phyloP scores from a whole-genome alignment of 2,888 invertebrate genomes.

The Agapetus fuscipes region DNA sequence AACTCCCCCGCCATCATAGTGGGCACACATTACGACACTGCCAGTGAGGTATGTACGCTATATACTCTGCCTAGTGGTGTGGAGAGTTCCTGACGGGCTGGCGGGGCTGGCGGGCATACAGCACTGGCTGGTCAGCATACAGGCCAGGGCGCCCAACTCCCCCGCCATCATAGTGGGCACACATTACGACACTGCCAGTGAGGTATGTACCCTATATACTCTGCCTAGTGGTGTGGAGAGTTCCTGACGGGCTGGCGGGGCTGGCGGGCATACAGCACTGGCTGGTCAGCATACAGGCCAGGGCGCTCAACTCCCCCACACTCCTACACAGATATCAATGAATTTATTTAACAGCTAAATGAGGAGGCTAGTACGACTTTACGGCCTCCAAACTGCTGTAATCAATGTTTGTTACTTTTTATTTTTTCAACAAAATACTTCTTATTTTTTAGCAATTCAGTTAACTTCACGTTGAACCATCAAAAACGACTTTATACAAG shows the following conservation, averaged over 20 bases:
- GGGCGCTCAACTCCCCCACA: constrained; percentile 94
- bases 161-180: constrained; percentile 96
- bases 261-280: constrained; percentile 87
- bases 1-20: constrained; percentile 94
- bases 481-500: no score
- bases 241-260: constrained; percentile 84
- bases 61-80: constrained; percentile 89
- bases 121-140: constrained; percentile 74
- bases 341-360: no score
- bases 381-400: no score
- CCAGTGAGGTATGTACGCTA: constrained; percentile 56
- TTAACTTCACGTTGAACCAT: no score
- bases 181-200: constrained; percentile 76
- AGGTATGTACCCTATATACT: constrained; percentile 68
- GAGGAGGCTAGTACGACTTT: no score
- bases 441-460: no score
- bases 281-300: constrained; percentile 69
- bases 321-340: no score
- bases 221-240: constrained; percentile 92
- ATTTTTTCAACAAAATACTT: no score
- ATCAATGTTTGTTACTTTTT: no score
- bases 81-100: constrained; percentile 89
- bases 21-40: constrained; percentile 91
- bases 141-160: constrained; percentile 91
- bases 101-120: constrained; percentile 82